Conservation (phyloP, 2,888 invertebrate species). For the Tipula helvola region DNA sequence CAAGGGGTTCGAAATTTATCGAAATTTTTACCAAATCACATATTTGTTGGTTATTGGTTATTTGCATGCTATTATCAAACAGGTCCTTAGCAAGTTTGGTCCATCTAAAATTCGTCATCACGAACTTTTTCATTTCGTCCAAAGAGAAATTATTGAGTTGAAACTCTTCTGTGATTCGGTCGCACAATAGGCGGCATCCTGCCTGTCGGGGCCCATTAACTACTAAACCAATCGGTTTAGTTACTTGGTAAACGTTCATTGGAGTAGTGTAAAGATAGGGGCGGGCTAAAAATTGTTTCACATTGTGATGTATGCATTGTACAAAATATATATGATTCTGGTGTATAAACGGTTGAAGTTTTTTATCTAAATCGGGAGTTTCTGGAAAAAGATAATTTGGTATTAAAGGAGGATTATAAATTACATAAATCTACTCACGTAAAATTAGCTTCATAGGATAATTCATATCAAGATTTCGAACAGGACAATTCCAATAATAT, state of each 20-base stretch:
- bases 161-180: not conserved
- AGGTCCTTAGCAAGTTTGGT: not conserved
- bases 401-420: not conserved
- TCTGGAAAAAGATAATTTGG: not conserved
- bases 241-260: not conserved
- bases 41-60: not conserved
- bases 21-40: not conserved
- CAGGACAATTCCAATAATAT: not conserved
- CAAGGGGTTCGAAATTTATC: not conserved
- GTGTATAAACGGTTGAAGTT: not conserved
- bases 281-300: not conserved
- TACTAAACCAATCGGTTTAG: not conserved
- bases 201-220: not conserved
- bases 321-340: not conserved
- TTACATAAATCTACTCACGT: not conserved
- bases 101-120: not conserved
- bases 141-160: not conserved
- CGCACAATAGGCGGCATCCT: not conserved
- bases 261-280: not conserved
- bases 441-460: not conserved
- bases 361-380: not conserved
- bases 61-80: not conserved
- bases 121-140: not conserved
- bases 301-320: not conserved
- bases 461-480: not conserved